Evolutionary conservation across 2,888 invertebrate genomes (phyloP).

Genomic region (Biston betularia): DNA sequence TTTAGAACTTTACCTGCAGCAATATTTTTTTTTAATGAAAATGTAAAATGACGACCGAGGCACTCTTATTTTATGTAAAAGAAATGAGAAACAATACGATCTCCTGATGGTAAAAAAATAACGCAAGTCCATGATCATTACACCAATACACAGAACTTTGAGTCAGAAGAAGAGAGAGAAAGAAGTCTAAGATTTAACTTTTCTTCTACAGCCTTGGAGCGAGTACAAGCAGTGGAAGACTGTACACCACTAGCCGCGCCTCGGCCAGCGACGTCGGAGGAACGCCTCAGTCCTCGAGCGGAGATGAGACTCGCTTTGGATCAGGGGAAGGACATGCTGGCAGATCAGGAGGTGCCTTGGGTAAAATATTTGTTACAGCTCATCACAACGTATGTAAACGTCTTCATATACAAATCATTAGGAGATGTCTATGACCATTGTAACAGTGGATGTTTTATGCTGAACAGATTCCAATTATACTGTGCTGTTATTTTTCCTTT

Average conservation of each 20-base stretch:
- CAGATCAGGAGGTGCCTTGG: slow-evolving; percentile 81
- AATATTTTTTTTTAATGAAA: too few relatives aligned
- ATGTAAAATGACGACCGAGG: too few relatives aligned
- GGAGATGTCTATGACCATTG: too few relatives aligned
- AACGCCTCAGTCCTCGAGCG: slow-evolving; percentile 88
- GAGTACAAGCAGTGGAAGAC: slow-evolving; percentile 69
- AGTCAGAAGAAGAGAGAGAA: neutral
- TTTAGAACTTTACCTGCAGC: too few relatives aligned
- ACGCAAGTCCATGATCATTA: too few relatives aligned
- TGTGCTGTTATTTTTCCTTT: neutral
- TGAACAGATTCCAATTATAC: neutral
- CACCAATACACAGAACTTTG: too few relatives aligned
- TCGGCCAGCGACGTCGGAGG: slow-evolving; percentile 70
- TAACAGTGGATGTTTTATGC: too few relatives aligned
- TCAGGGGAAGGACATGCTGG: slow-evolving; percentile 83
- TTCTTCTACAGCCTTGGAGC: slow-evolving; percentile 68
- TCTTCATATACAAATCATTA: neutral
- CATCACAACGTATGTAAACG: too few relatives aligned
- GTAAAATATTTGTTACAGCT: slow-evolving; percentile 47
- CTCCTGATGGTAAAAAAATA: too few relatives aligned
- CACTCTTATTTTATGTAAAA: too few relatives aligned
- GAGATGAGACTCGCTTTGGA: slow-evolving; percentile 88
- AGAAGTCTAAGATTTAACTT: neutral
- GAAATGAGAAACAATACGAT: too few relatives aligned
- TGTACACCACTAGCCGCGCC: slow-evolving; percentile 63